Evolutionary conservation across 35 echinoderm and acorn worm species (phyloP).

Genomic region (Anneissia japonica): DNA sequence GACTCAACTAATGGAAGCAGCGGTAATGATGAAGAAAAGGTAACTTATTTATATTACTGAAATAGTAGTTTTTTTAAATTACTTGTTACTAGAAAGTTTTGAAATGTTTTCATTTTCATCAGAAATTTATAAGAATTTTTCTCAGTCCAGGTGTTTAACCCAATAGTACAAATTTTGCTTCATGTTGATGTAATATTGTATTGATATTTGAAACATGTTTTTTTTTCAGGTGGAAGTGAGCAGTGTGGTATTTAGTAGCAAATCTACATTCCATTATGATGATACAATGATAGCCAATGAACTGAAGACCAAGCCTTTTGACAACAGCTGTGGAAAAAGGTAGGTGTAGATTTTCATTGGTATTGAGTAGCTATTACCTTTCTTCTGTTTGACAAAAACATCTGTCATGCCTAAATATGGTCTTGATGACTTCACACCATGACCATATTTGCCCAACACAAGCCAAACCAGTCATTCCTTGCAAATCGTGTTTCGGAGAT

Average conservation of each 20-base stretch:
- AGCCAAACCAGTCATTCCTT: too few relatives aligned
- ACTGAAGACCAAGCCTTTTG: constrained; percentile 87
- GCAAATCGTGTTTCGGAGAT: too few relatives aligned
- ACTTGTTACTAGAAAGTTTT: background rate
- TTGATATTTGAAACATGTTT: background rate
- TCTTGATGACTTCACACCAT: too few relatives aligned
- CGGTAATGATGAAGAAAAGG: constrained; percentile 12
- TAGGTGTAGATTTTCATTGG: constrained; percentile 3
- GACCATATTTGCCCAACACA: too few relatives aligned
- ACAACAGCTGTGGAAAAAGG: constrained; percentile 83
- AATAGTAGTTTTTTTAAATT: too few relatives aligned
- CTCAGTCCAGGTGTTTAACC: background rate
- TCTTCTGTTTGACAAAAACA: too few relatives aligned
- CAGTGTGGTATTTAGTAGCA: background rate
- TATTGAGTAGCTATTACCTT: background rate
- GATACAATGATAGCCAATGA: constrained; percentile 94
- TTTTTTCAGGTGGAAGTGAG: constrained; percentile 11
- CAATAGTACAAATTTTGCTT: background rate
- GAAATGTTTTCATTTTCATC: background rate
- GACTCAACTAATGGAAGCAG: background rate
- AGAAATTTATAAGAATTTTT: background rate
- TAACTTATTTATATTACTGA: too few relatives aligned
- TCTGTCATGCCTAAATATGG: too few relatives aligned
- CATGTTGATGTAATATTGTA: background rate
- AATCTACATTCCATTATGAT: constrained; percentile 60